Evolutionary conservation across 2,888 invertebrate species (phyloP).

Genomic region (Eudemis profundana): DNA sequence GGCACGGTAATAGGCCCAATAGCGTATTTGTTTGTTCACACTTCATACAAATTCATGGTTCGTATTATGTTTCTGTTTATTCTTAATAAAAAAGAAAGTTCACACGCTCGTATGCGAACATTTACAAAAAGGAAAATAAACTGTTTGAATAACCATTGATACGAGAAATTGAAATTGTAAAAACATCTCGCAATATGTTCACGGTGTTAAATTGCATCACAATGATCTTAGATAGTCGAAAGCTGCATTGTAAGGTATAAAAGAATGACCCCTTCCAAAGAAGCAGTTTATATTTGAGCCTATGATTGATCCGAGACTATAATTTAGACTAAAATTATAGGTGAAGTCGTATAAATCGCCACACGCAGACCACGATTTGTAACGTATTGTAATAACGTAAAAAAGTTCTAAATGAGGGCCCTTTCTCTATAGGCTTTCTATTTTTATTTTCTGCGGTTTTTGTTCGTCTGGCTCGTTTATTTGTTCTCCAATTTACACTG

Average conservation of each 20-base stretch:
- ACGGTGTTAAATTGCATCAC: conserved; percentile 36
- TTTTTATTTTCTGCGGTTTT: conserved; percentile 58
- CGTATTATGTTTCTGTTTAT: conserved; percentile 5
- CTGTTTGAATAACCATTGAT: conserved; percentile 11
- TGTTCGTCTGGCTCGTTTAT: conserved; percentile 47
- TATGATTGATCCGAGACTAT: conserved; percentile 58
- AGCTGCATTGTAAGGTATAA: conserved; percentile 31
- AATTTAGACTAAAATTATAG: conserved; percentile 68
- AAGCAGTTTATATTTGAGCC: conserved; percentile 48
- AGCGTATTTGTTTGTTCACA: conserved; percentile 27
- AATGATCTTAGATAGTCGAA: conserved; percentile 31
- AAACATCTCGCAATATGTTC: conserved; percentile 25
- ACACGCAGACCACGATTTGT: conserved; percentile 61
- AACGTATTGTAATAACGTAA: conserved; percentile 67
- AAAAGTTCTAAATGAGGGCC: conserved; percentile 58
- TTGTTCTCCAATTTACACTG: conserved; percentile 42
- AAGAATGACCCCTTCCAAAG: conserved; percentile 43
- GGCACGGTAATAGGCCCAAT: conserved; percentile 7
- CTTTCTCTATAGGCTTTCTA: conserved; percentile 72
- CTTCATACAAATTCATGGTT: conserved; percentile 30
- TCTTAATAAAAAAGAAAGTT: conserved; percentile 11
- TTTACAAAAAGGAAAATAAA: conserved; percentile 3
- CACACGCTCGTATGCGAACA: conserved; percentile 12
- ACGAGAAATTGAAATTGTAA: neutral
- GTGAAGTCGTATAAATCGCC: conserved; percentile 68